These are phyloP conservation scores for Antechinus flavipes DNA, from an alignment of 2,113 vertebrate species.

Conservation along the genomic window DNA sequence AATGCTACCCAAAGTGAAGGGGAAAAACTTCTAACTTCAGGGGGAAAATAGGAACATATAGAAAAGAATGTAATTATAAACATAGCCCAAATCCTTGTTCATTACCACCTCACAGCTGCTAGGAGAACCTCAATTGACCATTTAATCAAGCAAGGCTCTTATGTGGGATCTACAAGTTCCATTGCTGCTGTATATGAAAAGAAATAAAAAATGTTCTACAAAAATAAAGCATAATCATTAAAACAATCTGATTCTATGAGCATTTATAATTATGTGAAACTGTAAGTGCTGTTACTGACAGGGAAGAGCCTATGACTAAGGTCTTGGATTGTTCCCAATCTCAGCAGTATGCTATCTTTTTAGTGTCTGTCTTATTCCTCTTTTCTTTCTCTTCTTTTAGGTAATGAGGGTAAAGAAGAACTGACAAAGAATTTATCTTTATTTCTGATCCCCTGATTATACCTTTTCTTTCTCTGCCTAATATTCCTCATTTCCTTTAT, in stretches of 20 bases:
- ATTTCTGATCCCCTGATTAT: background rate
- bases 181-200: slow-evolving; percentile 33
- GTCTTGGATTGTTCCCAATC: background rate
- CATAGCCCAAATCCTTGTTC: slow-evolving; percentile 48
- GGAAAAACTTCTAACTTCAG: background rate
- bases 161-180: background rate
- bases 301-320: background rate
- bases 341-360: fast-evolving
- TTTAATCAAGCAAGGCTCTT: slow-evolving; percentile 49
- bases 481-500: background rate
- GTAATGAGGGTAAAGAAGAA: slow-evolving; percentile 37
- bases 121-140: slow-evolving; percentile 69
- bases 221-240: background rate
- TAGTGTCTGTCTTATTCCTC: background rate
- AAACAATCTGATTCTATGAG: background rate
- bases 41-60: slow-evolving; percentile 56
- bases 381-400: slow-evolving; percentile 33
- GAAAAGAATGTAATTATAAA: slow-evolving; percentile 44
- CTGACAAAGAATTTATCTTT: background rate
- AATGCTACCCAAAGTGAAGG: background rate
- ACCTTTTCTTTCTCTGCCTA: background rate
- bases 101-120: background rate
- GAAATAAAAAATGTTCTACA: background rate
- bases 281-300: background rate
- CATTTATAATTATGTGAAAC: background rate